Conservation (phyloP, 2,113 vertebrate species). For the Caretta caretta region DNA sequence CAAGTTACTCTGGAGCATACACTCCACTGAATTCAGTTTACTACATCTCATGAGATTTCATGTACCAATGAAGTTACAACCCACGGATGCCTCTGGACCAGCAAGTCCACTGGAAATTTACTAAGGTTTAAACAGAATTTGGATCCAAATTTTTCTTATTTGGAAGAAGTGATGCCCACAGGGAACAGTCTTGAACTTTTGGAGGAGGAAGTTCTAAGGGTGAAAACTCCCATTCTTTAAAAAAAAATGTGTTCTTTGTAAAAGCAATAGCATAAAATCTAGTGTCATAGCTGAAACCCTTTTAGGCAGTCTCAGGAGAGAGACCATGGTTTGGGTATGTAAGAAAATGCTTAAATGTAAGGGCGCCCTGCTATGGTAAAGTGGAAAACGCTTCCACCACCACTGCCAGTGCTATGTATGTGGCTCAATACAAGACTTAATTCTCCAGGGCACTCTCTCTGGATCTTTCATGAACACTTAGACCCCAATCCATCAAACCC, state of each 20-base stretch:
- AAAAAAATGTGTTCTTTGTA: not conserved
- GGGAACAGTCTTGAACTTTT: not conserved
- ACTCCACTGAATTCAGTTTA: not conserved
- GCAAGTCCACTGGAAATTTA: not conserved
- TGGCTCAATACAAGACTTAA: not conserved
- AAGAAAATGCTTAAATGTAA: not conserved
- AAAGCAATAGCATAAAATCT: not conserved
- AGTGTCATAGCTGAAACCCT: not conserved
- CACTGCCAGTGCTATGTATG: not conserved
- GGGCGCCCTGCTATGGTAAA: not conserved
- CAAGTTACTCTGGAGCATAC: not conserved
- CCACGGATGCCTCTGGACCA: not conserved
- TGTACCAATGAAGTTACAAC: not conserved
- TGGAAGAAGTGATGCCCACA: not conserved
- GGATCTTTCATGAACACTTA: not conserved
- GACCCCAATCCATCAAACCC: not conserved
- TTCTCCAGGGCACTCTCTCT: not conserved
- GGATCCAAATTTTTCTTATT: constrained; percentile 38
- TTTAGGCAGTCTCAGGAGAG: not conserved
- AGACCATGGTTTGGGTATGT: not conserved
- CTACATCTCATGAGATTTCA: not conserved
- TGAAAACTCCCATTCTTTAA: not conserved
- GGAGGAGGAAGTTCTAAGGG: not conserved
- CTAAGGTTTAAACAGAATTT: not conserved
- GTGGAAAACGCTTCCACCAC: not conserved